Percentiles rank a stretch among this genome's conserved stretches.
Evolutionary conservation across 2,113 vertebrate species (phyloP).

Genomic region (Clinocottus analis): DNA sequence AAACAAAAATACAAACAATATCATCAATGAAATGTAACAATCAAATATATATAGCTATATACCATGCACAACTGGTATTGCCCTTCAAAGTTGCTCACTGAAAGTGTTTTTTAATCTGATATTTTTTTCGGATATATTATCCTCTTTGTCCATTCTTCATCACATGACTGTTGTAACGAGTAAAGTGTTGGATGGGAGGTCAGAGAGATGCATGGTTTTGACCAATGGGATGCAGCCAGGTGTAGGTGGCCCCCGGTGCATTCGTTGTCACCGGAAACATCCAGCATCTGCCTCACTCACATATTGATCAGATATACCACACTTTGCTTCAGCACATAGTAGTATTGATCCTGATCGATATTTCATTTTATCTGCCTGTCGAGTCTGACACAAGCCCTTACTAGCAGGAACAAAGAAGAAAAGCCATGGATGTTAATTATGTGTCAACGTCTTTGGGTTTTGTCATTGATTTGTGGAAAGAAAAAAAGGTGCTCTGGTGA

Average conservation of each 20-base stretch:
- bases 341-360: conserved; percentile 72
- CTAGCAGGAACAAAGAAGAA: conserved; percentile 33
- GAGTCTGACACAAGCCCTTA: conserved; percentile 36
- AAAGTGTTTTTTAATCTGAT: neutral
- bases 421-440: conserved; percentile 65
- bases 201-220: conserved; percentile 19
- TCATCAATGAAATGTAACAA: neutral
- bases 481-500: conserved; percentile 16
- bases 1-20: neutral
- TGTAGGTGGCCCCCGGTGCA: conserved; percentile 35
- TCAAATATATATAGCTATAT: neutral
- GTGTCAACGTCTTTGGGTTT: conserved; percentile 50
- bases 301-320: conserved; percentile 65
- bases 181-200: conserved; percentile 9
- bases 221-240: conserved; percentile 10
- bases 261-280: conserved; percentile 64
- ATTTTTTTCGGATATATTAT: neutral
- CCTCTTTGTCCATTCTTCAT: conserved; percentile 3
- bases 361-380: conserved; percentile 79
- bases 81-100: neutral
- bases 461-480: conserved; percentile 56
- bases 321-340: conserved; percentile 54
- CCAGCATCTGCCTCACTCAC: conserved; percentile 41
- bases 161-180: neutral
- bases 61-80: neutral